phyloP scores from a whole-genome alignment of 37 sponge, comb jelly and placozoan genomes.

The Bolinopsis microptera region DNA sequence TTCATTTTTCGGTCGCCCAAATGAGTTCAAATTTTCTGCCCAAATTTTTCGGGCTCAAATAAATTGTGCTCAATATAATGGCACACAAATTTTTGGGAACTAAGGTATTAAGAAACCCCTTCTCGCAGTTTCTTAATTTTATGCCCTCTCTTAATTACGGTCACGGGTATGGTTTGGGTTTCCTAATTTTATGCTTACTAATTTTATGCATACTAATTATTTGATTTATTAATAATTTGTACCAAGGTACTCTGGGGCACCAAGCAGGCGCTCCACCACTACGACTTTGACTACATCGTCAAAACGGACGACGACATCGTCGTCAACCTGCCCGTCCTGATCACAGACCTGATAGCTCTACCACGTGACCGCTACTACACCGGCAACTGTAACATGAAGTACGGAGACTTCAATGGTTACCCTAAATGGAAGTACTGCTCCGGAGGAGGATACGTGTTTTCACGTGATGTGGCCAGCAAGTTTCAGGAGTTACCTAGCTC shows the following conservation, averaged over 20 bases:
- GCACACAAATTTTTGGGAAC: too few relatives aligned
- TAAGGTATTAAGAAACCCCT: too few relatives aligned
- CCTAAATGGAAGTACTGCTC: not conserved
- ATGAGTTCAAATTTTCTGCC: too few relatives aligned
- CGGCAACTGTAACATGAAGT: not conserved
- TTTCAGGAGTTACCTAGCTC: not conserved
- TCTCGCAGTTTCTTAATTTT: too few relatives aligned
- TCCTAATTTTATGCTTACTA: too few relatives aligned
- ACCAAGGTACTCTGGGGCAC: not conserved
- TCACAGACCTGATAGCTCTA: not conserved
- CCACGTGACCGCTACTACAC: not conserved
- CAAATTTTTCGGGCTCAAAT: too few relatives aligned
- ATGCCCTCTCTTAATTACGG: too few relatives aligned
- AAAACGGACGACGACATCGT: not conserved
- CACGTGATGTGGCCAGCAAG: not conserved
- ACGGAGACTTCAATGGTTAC: not conserved
- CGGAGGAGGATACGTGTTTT: not conserved
- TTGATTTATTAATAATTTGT: too few relatives aligned
- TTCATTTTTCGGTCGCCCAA: too few relatives aligned
- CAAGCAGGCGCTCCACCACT: not conserved
- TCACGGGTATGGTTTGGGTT: too few relatives aligned
- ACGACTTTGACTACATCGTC: not conserved
- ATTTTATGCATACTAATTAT: too few relatives aligned
- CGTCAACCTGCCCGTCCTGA: not conserved
- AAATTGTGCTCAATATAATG: too few relatives aligned